These are phyloP conservation scores for Tiliacea citrago DNA, from an alignment of 2,888 invertebrate genomes.

Conservation along the genomic window DNA sequence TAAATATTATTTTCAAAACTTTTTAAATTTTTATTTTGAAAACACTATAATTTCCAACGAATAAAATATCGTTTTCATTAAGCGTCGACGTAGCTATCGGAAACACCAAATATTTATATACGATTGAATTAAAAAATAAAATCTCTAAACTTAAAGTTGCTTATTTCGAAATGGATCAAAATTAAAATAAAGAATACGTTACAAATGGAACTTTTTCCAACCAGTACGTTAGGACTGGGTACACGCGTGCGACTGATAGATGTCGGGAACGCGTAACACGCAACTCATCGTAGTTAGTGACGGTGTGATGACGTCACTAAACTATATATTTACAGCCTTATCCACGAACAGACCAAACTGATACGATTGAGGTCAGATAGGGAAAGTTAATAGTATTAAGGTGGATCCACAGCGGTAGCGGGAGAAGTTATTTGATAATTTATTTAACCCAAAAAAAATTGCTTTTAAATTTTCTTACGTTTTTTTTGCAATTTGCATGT, in stretches of 20 bases:
- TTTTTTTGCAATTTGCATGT: too few species aligned
- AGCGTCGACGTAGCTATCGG: slow-evolving; percentile 1
- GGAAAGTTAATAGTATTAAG: slow-evolving; percentile 50
- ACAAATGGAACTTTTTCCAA: slow-evolving; percentile 49
- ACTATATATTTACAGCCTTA: slow-evolving; percentile 70
- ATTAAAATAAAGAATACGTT: slow-evolving; percentile 12
- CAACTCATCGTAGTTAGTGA: slow-evolving; percentile 78
- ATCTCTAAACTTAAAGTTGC: not conserved
- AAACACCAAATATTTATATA: slow-evolving; percentile 16
- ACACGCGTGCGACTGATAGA: slow-evolving; percentile 75
- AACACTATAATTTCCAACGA: slow-evolving; percentile 23
- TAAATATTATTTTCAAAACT: slow-evolving; percentile 6
- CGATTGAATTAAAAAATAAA: slow-evolving; percentile 1
- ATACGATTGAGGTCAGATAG: slow-evolving; percentile 62
- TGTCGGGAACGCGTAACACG: slow-evolving; percentile 70
- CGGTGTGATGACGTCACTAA: slow-evolving; percentile 80
- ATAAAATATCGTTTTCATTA: not conserved
- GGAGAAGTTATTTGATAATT: too few species aligned
- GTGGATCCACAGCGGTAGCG: too few species aligned
- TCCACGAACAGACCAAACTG: slow-evolving; percentile 52
- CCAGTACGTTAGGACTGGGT: slow-evolving; percentile 69
- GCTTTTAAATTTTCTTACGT: too few species aligned
- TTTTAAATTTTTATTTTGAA: not conserved
- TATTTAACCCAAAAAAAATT: too few species aligned
- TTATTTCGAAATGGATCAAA: slow-evolving; percentile 11